Conservation (phyloP, 2,113 vertebrate species). For the Panurus biarmicus region DNA sequence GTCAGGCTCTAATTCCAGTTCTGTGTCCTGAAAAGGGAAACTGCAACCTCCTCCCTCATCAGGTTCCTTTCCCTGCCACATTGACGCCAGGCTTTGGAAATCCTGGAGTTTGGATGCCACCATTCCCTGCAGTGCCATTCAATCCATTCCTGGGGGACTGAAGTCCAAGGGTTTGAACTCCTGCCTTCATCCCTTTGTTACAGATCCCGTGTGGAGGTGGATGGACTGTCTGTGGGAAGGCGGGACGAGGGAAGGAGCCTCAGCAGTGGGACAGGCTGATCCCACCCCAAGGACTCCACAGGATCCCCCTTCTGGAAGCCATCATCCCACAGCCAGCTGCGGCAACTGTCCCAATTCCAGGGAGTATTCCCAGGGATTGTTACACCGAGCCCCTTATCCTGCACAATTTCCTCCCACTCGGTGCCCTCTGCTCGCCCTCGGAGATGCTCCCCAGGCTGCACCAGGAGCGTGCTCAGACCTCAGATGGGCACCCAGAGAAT, state of each 20-base stretch:
- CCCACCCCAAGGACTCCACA: rapidly evolving
- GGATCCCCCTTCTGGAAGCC: neutral
- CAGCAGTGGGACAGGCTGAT: neutral
- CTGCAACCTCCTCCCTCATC: neutral
- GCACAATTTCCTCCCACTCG: rapidly evolving
- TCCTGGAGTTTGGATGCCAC: neutral
- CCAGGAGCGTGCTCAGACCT: neutral
- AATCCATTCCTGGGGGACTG: neutral
- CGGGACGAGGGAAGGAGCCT: neutral
- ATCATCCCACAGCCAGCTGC: rapidly evolving
- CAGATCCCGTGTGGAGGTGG: neutral
- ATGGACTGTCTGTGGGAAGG: rapidly evolving
- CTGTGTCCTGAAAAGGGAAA: neutral
- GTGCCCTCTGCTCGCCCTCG: neutral
- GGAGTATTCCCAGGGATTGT: neutral
- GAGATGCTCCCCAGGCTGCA: neutral
- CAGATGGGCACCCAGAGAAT: neutral
- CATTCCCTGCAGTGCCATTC: neutral
- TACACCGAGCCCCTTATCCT: rapidly evolving
- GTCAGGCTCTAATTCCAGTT: neutral
- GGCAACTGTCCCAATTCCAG: rapidly evolving
- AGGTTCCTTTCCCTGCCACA: neutral
- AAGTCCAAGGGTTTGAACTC: rapidly evolving
- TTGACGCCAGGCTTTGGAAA: neutral
- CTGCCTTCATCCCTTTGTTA: rapidly evolving